Conservation (phyloP, 37 sponge, comb jelly and placozoan genomes). For the Geodia barretti region DNA sequence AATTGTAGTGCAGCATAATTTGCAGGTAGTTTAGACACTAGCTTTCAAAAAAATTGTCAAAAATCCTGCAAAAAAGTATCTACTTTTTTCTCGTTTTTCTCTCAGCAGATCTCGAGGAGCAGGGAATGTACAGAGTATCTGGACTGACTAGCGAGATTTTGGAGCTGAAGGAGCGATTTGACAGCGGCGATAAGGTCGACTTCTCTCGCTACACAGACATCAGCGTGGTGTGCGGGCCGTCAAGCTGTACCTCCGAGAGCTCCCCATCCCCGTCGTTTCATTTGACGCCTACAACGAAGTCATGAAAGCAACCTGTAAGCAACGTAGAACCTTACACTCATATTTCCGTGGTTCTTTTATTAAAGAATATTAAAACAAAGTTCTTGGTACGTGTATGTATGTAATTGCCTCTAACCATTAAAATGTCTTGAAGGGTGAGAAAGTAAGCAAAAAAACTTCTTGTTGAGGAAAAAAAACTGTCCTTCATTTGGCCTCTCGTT, state of each 20-base stretch:
- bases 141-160: conserved; percentile 49
- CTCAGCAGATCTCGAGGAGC: conserved; percentile 15
- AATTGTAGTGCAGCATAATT: no score
- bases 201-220: conserved; percentile 49
- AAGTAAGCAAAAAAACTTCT: no score
- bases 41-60: no score
- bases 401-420: no score
- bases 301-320: conserved; percentile 24
- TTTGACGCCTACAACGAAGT: conserved; percentile 55
- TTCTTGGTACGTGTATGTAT: no score
- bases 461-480: no score
- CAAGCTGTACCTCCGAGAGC: conserved; percentile 71
- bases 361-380: no score
- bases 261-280: conserved; percentile 73
- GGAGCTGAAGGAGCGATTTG: conserved; percentile 63
- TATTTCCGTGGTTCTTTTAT: not conserved
- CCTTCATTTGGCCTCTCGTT: no score
- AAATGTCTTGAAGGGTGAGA: no score
- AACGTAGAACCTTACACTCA: not conserved
- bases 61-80: no score
- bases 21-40: no score
- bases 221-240: conserved; percentile 64
- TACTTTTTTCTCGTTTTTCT: no score
- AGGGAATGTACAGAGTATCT: conserved; percentile 75
- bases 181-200: conserved; percentile 52